Base-by-base conservation (phyloP, 1,140 invertebrate species). In the Zaprionus nigranus region DNA sequence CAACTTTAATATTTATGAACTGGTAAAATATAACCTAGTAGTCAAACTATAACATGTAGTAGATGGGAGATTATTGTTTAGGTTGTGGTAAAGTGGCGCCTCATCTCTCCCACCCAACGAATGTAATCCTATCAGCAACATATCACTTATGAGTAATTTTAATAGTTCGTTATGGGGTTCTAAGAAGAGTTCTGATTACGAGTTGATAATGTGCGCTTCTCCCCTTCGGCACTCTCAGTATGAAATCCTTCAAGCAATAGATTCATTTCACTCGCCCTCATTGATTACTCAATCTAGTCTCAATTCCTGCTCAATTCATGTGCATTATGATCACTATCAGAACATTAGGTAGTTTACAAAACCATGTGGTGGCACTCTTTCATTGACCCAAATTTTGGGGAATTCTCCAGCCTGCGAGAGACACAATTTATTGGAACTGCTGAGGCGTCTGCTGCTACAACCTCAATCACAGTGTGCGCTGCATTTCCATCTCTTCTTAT, bases 401-500 rank as follows among this genome's bases (percentile, higher is more conserved):
- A 56, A 65, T 56, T 63, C 58, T 63, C 58, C 22, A 6, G 26
- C 26, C 34, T 30, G 57, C 12, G 53, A 58, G 57, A 15, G 53
- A 58, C 17, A 71, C 17, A 71, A 75, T 71, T 75, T 75, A 75
- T 75, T 58, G 61, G 60, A 71, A 64, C 59, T 63, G 71, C 70
- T 30, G 51, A 17, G 46, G 11, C 46, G 43, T 7, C 43, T 46
- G 43, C 43, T 46, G 5, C 17, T 13, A 1, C 43, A 66, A 66
- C 24, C 65, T 34, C 56, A 59, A 51, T 57, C 64, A 51, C 26
- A 51, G 5, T 15, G 38, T 11, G 26, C 51, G 56, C 57, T 63
- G 73, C 73, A 75, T 70, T 70, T 75, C 74, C 82, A 86, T 54
- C 28, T 51, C 81, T 83, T 81, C 81, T 83, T 84, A 80, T 87